Evolutionary conservation across 1,140 invertebrate genomes (phyloP).

Genomic region (Aricia agestis): DNA sequence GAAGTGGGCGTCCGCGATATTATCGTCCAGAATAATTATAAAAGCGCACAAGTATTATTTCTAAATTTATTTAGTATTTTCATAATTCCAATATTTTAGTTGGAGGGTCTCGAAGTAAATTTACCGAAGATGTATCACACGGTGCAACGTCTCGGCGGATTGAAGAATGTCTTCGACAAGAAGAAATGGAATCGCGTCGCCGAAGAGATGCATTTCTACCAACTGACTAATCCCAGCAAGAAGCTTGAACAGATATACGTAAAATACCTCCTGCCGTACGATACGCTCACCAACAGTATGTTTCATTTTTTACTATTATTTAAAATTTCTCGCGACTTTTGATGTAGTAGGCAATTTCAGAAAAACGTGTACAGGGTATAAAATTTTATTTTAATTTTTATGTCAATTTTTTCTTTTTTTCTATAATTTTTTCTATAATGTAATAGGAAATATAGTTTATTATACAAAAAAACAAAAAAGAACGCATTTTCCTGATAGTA

Average conservation of each 20-base stretch:
- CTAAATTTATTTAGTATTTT: background rate
- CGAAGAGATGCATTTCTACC: slow-evolving; percentile 91
- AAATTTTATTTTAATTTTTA: too few relatives aligned
- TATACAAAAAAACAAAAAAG: too few relatives aligned
- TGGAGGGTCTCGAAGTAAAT: slow-evolving; percentile 92
- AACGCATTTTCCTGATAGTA: too few relatives aligned
- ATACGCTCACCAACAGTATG: slow-evolving; percentile 85
- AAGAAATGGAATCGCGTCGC: slow-evolving; percentile 94
- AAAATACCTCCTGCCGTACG: slow-evolving; percentile 94
- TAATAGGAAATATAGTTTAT: too few relatives aligned
- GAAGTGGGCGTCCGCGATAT: too few relatives aligned
- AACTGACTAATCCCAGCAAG: slow-evolving; percentile 86
- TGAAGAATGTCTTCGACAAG: slow-evolving; percentile 93
- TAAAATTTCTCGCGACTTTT: background rate
- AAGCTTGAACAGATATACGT: slow-evolving; percentile 95
- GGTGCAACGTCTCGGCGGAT: slow-evolving; percentile 90
- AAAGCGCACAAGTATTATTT: too few relatives aligned
- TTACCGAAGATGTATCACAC: slow-evolving; percentile 90
- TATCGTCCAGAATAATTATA: too few relatives aligned
- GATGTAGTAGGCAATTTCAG: too few relatives aligned
- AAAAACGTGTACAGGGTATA: too few relatives aligned
- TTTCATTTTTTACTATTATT: slow-evolving; percentile 21
- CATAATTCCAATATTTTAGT: slow-evolving; percentile 22
- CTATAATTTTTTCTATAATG: too few relatives aligned
- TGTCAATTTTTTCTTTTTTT: too few relatives aligned